Evolutionary conservation across 2,797 vertebrate genomes (phyloP), one percentile per base, ranked within the genome.

Genomic region (Tokudaia tokunoshimensis): DNA sequence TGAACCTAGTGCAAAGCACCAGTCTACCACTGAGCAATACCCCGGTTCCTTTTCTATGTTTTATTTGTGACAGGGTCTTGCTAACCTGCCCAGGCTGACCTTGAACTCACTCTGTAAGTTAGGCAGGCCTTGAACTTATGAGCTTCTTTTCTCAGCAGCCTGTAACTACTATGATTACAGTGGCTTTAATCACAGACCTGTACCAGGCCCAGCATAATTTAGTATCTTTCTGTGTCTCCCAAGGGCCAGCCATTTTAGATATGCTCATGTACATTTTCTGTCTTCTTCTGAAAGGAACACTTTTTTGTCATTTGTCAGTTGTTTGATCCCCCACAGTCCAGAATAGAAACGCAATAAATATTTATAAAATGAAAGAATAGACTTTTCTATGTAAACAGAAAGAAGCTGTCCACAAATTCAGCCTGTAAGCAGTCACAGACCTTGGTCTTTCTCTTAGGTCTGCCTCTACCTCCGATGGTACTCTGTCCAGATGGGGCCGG

Each of bases 281-380:
- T 80, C 65, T 80, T 14, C 34, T 1, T 24, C 55, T n/a, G 15
- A 50, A 24, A 96, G 37, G 13, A 80, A 44, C 83, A 94, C 80
- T 24, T 55, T 59, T 83, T 37, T 50, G 19, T 67, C 74, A 61
- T 72, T 75, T 89, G 44, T 89, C 82, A 52, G 19, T 37, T 87
- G 63, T 31, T 94, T 67, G 72, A 80, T 89, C 47, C 79, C 37
- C 29, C 41, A 76, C 24, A 93, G 63, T 37, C 74, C 89, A 65
- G 94, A 67, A 93, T 50, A 92, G 22, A n/a, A 44, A 44, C 59
- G 65, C n/a, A 83, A 72, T 52, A 85, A 59, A 91, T 86, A 92
- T n/a, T 82, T 90, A 63, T 91, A 91, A 94, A 75, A 85, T 22
- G n/a, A 79, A 92, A 89, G 20, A 87, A 61, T 92, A 55, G 55